These are phyloP conservation scores for Sitta carolinensis DNA, from an alignment of 2,797 vertebrate genomes.

Conservation along the genomic window DNA sequence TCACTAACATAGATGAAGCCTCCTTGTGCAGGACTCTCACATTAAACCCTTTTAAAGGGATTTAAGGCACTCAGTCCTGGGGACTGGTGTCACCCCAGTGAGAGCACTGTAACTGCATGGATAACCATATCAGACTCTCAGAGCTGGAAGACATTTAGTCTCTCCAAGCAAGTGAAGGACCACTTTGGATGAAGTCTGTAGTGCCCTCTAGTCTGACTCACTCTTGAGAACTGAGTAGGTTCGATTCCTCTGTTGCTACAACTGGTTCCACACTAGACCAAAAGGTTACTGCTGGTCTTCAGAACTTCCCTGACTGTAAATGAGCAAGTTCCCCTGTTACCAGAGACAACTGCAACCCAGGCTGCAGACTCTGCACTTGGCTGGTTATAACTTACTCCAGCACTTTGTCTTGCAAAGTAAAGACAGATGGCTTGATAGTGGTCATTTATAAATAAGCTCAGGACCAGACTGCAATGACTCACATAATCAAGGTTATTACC, in stretches of 20 bases:
- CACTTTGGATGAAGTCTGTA: neutral
- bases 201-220: neutral
- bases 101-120: neutral
- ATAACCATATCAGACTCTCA: neutral
- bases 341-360: neutral
- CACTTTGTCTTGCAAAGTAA: neutral
- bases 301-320: neutral
- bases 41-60: neutral
- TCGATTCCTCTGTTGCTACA: neutral
- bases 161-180: neutral
- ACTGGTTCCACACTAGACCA: neutral
- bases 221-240: neutral
- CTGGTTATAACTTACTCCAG: neutral
- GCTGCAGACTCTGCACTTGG: neutral
- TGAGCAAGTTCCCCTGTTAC: neutral
- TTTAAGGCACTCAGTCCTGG: rapidly evolving
- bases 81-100: neutral
- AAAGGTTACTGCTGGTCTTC: neutral
- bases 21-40: neutral
- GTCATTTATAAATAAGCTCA: neutral
- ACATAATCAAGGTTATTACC: neutral
- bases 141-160: neutral
- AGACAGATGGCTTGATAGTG: neutral
- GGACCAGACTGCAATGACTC: neutral
- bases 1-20: rapidly evolving